Evolutionary conservation across 2,888 invertebrate genomes (phyloP).

Genomic region (Rhingia campestris): DNA sequence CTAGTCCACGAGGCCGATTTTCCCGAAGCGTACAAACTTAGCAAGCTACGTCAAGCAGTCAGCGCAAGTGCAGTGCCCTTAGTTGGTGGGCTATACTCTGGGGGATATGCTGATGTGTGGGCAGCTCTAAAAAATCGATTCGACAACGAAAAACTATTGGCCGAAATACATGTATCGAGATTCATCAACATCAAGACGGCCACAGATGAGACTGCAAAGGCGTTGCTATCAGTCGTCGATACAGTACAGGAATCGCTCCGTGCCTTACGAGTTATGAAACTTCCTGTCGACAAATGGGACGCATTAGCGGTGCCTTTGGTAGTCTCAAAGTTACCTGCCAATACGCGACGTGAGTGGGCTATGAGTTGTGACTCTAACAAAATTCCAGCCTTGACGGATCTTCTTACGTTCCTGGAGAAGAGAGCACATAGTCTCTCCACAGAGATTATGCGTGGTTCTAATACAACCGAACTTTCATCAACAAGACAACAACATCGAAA

Average conservation of each 20-base stretch:
- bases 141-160: constrained; percentile 46
- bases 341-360: constrained; percentile 35
- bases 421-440: constrained; percentile 17
- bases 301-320: constrained; percentile 42
- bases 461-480: background rate
- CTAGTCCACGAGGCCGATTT: constrained; percentile 19
- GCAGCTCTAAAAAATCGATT: constrained; percentile 43
- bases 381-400: constrained; percentile 10
- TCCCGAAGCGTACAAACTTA: constrained; percentile 44
- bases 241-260: constrained; percentile 54
- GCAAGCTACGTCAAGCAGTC: constrained; percentile 51
- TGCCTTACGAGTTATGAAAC: constrained; percentile 44
- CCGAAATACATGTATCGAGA: constrained; percentile 57
- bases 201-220: constrained; percentile 25
- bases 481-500: background rate
- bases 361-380: constrained; percentile 19
- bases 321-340: constrained; percentile 23
- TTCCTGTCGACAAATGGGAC: constrained; percentile 51
- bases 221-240: constrained; percentile 49
- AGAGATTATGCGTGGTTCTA: constrained; percentile 4
- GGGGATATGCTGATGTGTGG: constrained; percentile 56
- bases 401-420: constrained; percentile 11
- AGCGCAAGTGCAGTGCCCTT: constrained; percentile 39
- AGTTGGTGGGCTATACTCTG: constrained; percentile 47
- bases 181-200: constrained; percentile 49